These are phyloP conservation scores for Notarius lentiginosus DNA, from an alignment of 2,113 vertebrate species.

Conservation along the genomic window DNA sequence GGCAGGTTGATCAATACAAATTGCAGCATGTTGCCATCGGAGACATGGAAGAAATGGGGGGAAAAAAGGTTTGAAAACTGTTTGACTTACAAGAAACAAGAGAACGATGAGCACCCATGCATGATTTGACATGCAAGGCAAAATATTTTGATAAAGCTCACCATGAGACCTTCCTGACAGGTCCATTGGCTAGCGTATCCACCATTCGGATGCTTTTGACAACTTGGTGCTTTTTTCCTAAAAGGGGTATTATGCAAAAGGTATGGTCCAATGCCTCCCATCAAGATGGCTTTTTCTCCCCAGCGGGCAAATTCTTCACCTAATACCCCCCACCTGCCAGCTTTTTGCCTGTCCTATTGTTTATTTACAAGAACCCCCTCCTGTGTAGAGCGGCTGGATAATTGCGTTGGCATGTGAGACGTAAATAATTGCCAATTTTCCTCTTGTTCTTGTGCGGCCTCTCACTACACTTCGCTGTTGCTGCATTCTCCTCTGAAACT, in stretches of 20 bases:
- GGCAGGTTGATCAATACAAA: slow-evolving; percentile 63
- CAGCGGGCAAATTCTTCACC: slow-evolving; percentile 51
- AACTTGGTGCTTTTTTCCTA: slow-evolving; percentile 61
- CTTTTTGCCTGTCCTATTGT: slow-evolving; percentile 52
- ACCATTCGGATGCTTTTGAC: slow-evolving; percentile 61
- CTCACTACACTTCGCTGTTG: slow-evolving; percentile 43
- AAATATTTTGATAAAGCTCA: slow-evolving; percentile 50
- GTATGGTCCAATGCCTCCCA: slow-evolving; percentile 64
- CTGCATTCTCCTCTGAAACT: slow-evolving; percentile 46
- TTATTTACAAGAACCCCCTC: slow-evolving; percentile 57
- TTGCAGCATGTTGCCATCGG: slow-evolving; percentile 36
- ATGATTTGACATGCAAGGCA: slow-evolving; percentile 56
- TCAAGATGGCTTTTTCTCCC: slow-evolving; percentile 55
- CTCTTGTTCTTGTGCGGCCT: slow-evolving; percentile 40
- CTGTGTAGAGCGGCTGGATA: slow-evolving; percentile 55
- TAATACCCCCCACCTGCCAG: slow-evolving; percentile 44
- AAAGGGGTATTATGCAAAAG: slow-evolving; percentile 66
- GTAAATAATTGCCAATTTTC: slow-evolving; percentile 68
- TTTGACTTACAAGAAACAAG: slow-evolving; percentile 53
- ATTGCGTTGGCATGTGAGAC: slow-evolving; percentile 63
- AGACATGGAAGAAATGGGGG: slow-evolving; percentile 23
- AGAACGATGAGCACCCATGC: slow-evolving; percentile 61
- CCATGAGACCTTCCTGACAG: slow-evolving; percentile 64
- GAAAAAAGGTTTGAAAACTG: slow-evolving; percentile 53
- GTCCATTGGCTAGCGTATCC: slow-evolving; percentile 55